Conservation (phyloP, 2,113 vertebrate genomes). For the Aegypius monachus region DNA sequence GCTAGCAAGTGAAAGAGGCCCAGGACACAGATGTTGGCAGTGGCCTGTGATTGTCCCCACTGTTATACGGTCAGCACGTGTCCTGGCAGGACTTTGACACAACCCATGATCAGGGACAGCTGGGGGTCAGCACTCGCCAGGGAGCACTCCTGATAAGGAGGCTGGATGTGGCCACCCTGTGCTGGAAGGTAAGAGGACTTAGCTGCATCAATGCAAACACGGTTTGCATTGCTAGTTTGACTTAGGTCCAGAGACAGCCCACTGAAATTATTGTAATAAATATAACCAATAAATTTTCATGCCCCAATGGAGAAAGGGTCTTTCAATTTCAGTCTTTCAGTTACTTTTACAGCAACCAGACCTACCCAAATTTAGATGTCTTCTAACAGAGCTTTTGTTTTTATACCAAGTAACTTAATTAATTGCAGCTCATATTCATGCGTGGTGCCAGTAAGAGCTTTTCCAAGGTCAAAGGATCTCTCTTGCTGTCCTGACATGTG, state of each 20-base stretch:
- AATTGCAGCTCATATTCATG: neutral
- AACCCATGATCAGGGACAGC: neutral
- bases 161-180: neutral
- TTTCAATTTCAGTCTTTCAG: neutral
- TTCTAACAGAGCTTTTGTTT: conserved; percentile 12
- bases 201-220: neutral
- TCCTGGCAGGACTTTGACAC: neutral
- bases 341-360: neutral
- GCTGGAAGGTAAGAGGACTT: neutral
- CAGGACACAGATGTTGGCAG: neutral
- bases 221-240: neutral
- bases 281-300: neutral
- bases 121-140: neutral
- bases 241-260: neutral
- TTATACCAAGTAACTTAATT: neutral
- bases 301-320: neutral
- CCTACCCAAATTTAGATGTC: neutral
- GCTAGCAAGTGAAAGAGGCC: neutral
- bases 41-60: neutral
- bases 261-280: neutral
- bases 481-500: neutral
- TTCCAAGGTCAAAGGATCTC: neutral
- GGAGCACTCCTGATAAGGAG: neutral
- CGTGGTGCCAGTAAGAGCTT: neutral
- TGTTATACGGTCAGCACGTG: neutral